Evolutionary conservation across 2,888 invertebrate genomes (phyloP).

Genomic region (Steinernema scapterisci): DNA sequence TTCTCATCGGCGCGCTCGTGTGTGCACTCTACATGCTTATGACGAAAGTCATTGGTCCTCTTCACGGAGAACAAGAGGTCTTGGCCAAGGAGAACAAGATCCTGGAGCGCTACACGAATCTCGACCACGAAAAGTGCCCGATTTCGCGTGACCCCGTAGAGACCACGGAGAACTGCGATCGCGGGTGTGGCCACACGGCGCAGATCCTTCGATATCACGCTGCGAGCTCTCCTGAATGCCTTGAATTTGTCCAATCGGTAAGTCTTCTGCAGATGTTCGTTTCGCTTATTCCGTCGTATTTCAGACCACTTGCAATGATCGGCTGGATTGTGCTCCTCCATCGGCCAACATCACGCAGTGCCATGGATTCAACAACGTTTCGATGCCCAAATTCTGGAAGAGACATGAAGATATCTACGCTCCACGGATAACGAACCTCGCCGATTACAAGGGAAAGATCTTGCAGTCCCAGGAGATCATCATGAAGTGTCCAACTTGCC

Average conservation of each 20-base stretch:
- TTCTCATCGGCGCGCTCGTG: neutral
- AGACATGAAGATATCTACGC: neutral
- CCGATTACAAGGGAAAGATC: neutral
- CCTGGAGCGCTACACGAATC: neutral
- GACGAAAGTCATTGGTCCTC: neutral
- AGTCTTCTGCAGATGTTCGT: neutral
- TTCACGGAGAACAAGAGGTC: neutral
- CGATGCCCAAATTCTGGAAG: slow-evolving; percentile 14
- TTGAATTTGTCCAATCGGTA: slow-evolving; percentile 7
- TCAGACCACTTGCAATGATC: neutral
- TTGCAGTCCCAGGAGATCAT: slow-evolving; percentile 12
- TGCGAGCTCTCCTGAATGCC: neutral
- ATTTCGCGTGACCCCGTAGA: neutral
- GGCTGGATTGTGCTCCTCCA: neutral
- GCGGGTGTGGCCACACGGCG: slow-evolving; percentile 6
- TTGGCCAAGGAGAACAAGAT: neutral
- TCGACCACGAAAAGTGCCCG: neutral
- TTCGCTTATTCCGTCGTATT: neutral
- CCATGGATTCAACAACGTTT: neutral
- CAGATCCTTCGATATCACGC: neutral
- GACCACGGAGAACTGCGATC: neutral
- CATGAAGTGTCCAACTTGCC: slow-evolving; percentile 7
- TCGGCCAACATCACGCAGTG: neutral
- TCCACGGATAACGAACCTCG: neutral
- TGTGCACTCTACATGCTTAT: neutral